A percentile compares a stretch with the other conserved stretches of the same genome.
Evolutionary conservation across 30 jellyfish, hydroid and myxozoan genomes (phyloP).

Genomic region (Pseudorhiza aurosa): DNA sequence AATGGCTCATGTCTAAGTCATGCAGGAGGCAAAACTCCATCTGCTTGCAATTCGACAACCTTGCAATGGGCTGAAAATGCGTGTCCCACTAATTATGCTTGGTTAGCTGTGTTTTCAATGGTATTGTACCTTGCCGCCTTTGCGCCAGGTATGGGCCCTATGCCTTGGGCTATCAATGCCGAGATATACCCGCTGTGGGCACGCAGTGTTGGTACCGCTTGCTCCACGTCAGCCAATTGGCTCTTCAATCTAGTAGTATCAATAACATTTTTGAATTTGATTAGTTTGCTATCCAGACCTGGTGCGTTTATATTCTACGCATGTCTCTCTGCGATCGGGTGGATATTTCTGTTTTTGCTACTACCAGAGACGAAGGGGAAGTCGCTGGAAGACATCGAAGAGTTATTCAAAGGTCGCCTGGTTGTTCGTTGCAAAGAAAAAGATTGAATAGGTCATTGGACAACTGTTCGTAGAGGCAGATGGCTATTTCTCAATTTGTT

Average conservation of each 20-base stretch:
- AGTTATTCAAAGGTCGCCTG: slow-evolving; percentile 60
- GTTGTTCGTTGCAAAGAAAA: slow-evolving; percentile 39
- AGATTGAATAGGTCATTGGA: too few relatives aligned
- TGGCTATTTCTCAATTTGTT: too few relatives aligned
- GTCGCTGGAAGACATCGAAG: slow-evolving; percentile 83
- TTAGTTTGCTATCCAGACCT: slow-evolving; percentile 53
- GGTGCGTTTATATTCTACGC: slow-evolving; percentile 91
- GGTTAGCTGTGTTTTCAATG: slow-evolving; percentile 88
- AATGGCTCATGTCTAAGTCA: slow-evolving; percentile 73
- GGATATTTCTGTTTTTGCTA: slow-evolving; percentile 57
- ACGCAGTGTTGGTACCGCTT: slow-evolving; percentile 74
- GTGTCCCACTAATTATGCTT: slow-evolving; percentile 88
- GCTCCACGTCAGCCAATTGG: slow-evolving; percentile 88
- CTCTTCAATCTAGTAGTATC: slow-evolving; percentile 73
- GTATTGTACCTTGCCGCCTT: slow-evolving; percentile 82
- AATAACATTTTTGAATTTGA: slow-evolving; percentile 73
- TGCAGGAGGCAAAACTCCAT: slow-evolving; percentile 3
- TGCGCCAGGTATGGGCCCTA: slow-evolving; percentile 97
- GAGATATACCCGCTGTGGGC: slow-evolving; percentile 98
- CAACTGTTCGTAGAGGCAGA: too few relatives aligned
- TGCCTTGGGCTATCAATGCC: slow-evolving; percentile 97
- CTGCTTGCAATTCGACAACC: background rate
- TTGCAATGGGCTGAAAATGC: slow-evolving; percentile 52
- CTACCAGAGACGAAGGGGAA: slow-evolving; percentile 90
- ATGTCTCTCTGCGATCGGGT: slow-evolving; percentile 58